Conservation (phyloP, 1,140 invertebrate genomes). For the Rhopalosiphum padi region DNA sequence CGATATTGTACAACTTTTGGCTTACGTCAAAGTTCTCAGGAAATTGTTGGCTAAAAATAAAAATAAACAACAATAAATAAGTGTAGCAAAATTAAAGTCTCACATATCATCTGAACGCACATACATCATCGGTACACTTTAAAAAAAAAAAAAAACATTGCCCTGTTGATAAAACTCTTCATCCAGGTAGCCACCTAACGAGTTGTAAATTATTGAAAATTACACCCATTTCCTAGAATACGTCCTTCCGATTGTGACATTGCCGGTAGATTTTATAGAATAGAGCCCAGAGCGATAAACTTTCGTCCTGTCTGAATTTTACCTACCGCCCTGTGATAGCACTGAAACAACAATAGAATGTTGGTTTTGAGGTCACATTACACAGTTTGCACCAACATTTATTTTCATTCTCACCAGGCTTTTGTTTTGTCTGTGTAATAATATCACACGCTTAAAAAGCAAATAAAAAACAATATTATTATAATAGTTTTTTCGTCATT, state of each 20-base stretch:
- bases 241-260: neutral
- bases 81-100: neutral
- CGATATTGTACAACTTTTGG: constrained; percentile 11
- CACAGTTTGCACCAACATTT: neutral
- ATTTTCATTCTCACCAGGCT: neutral
- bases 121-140: neutral
- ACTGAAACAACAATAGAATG: neutral
- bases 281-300: neutral
- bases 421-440: constrained; percentile 6
- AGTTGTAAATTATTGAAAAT: constrained; percentile 25
- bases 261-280: neutral
- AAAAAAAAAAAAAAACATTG: neutral
- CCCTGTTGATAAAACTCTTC: neutral
- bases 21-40: neutral
- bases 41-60: neutral
- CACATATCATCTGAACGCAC: neutral
- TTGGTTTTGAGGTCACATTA: constrained; percentile 16
- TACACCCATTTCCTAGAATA: neutral
- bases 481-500: neutral
- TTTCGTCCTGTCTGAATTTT: neutral
- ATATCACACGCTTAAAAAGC: neutral
- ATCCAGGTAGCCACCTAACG: neutral
- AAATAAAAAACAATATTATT: neutral
- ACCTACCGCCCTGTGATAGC: neutral
- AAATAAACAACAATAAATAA: neutral